These are phyloP conservation scores for Indri indri DNA, from an alignment of 2,113 vertebrate species.

Conservation along the genomic window DNA sequence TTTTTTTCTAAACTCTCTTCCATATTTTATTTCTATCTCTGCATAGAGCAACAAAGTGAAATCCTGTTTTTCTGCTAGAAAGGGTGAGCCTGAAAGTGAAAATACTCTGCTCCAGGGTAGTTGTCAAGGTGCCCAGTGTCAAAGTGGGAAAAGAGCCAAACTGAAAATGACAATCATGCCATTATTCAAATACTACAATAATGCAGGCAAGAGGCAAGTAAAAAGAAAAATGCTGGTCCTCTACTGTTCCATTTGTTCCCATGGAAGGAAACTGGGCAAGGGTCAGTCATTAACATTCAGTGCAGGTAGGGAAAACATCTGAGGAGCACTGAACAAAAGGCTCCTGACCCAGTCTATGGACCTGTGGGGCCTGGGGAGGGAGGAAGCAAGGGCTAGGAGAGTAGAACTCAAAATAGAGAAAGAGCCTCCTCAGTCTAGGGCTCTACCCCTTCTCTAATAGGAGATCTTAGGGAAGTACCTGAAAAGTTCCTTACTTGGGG, in stretches of 20 bases:
- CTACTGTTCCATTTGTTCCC: not conserved
- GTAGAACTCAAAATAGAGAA: not conserved
- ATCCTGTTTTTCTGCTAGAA: not conserved
- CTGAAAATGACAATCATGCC: not conserved
- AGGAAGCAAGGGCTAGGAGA: not conserved
- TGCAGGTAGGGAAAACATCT: no score
- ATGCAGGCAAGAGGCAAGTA: not conserved
- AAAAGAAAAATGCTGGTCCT: not conserved
- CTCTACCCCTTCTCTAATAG: not conserved
- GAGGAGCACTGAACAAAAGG: not conserved
- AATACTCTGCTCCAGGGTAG: not conserved
- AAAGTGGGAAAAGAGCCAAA: not conserved
- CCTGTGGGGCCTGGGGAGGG: no score
- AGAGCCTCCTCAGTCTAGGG: not conserved
- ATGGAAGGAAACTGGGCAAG: not conserved
- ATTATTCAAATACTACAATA: not conserved
- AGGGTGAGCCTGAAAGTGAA: not conserved
- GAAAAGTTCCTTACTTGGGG: not conserved
- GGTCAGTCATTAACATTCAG: not conserved
- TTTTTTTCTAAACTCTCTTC: not conserved
- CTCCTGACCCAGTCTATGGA: no score
- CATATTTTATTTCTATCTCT: not conserved
- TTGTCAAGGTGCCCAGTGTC: not conserved
- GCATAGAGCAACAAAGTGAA: not conserved
- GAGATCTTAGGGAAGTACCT: not conserved